Evolutionary conservation across 2,888 invertebrate genomes (phyloP).

Genomic region (Perizoma flavofasciatum): DNA sequence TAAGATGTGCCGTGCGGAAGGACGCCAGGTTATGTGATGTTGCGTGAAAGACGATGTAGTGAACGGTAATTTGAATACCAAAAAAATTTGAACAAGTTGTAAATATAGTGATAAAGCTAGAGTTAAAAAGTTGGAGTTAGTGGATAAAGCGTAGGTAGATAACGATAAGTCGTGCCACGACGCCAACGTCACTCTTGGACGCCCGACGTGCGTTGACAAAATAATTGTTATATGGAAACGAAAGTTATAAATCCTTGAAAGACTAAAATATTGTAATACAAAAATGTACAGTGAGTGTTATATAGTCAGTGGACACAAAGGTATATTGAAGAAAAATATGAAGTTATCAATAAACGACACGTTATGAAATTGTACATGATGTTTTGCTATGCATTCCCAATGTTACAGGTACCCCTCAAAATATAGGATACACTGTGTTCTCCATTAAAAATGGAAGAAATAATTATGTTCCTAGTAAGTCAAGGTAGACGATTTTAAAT

Average conservation of each 20-base stretch:
- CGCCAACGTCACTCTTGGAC: slow-evolving; percentile 73
- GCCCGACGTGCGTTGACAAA: slow-evolving; percentile 81
- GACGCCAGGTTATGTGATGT: slow-evolving; percentile 63
- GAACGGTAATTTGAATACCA: slow-evolving; percentile 81
- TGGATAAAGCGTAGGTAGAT: slow-evolving; percentile 73
- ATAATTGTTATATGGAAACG: slow-evolving; percentile 81
- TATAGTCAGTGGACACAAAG: slow-evolving; percentile 84
- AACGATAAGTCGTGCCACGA: slow-evolving; percentile 79
- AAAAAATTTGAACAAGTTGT: slow-evolving; percentile 83
- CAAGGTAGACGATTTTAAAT: no score
- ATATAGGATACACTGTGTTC: no score
- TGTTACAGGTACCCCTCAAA: slow-evolving; percentile 1
- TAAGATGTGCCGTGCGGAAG: slow-evolving; percentile 74
- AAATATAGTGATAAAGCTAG: slow-evolving; percentile 80
- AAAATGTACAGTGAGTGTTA: slow-evolving; percentile 84
- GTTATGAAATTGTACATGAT: slow-evolving; percentile 76
- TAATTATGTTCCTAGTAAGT: no score
- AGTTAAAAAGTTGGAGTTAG: slow-evolving; percentile 72
- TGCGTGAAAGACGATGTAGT: slow-evolving; percentile 71
- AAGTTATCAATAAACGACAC: slow-evolving; percentile 83
- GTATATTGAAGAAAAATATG: slow-evolving; percentile 80
- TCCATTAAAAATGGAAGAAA: no score
- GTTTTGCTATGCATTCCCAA: slow-evolving; percentile 72
- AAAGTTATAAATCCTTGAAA: slow-evolving; percentile 79
- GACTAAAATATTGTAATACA: slow-evolving; percentile 83